Base-by-base conservation (phyloP, 2,113 vertebrate species). In the Oreochromis niloticus region DNA sequence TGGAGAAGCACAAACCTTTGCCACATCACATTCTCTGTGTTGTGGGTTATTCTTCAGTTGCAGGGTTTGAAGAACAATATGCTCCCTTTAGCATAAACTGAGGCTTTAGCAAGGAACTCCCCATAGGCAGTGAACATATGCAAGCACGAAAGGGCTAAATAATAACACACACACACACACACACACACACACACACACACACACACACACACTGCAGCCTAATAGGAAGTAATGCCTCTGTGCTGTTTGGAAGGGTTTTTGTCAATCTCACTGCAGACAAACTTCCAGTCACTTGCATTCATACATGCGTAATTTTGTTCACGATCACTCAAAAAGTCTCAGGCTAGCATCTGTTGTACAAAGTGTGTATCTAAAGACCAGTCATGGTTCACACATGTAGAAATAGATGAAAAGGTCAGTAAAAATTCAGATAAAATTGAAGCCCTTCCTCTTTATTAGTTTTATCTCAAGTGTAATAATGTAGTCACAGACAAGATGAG, bases 381-480 rank as follows among this genome's bases (percentile, higher is more conserved):
- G 57, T 80, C 83, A 88, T 52, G 55, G 68, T 66, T 85, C 30
- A 86, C 32, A 83, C 50, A 83, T 59, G 24, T 10, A 84, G 30
- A 81, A 80, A 63, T 12, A 13, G 84, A 75, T 63, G 30, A 80
- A 68, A 82, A 81, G 52, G 30, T 17, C 1, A 4, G 30, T 55
- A 66, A 68, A 5, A 24, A 81, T 80, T 39, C 75, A 80, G 87
- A 91, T 81, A 81, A 12, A 83, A 87, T 48, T 48, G 9, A 88
- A 86, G 83, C 81, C 81, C n/a, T 82, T 78, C 79, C 61, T 79
- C 56, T 87, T 90, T 93, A 86, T 88, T 88, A 82, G 85, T 89
- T 90, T 91, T 59, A 93, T 93, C 82, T 88, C 48, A 55, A 86
- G 79, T 90, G 57, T 84, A 88, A 94, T 91, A 91, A 91, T 88